Conservation (phyloP, 2,888 invertebrate genomes). For the Eulithis prunata region DNA sequence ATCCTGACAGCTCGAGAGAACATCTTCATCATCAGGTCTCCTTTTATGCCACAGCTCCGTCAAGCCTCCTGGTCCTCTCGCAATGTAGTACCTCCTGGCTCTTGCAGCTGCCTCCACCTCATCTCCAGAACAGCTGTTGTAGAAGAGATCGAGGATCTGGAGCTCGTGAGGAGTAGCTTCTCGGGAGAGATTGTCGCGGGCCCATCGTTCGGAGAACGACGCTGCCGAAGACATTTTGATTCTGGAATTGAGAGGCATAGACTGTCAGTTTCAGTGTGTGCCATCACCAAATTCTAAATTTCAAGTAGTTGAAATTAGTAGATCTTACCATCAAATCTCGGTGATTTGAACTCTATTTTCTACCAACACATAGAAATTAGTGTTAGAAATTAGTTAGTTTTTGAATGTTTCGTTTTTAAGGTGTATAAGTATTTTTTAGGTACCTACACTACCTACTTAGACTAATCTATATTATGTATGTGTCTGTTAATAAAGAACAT, state of each 20-base stretch:
- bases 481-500: too few relatives aligned
- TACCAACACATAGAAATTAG: too few relatives aligned
- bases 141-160: constrained; percentile 63
- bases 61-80: constrained; percentile 71
- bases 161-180: constrained; percentile 64
- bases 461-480: too few relatives aligned
- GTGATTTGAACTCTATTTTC: too few relatives aligned
- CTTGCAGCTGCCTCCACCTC: constrained; percentile 69
- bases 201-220: constrained; percentile 81
- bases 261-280: neutral
- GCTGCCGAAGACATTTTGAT: constrained; percentile 78
- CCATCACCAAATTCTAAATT: too few relatives aligned
- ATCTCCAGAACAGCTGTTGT: constrained; percentile 65
- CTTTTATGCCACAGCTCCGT: constrained; percentile 74
- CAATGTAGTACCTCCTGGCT: constrained; percentile 70
- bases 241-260: constrained; percentile 48
- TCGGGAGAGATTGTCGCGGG: constrained; percentile 72
- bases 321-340: too few relatives aligned
- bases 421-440: too few relatives aligned
- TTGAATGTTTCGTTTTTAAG: too few relatives aligned
- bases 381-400: too few relatives aligned
- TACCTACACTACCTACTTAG: too few relatives aligned
- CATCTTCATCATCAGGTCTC: constrained; percentile 75
- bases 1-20: constrained; percentile 78
- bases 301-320: too few relatives aligned